Base-by-base conservation (phyloP, 1,140 invertebrate species). In the Penaeus indicus region DNA sequence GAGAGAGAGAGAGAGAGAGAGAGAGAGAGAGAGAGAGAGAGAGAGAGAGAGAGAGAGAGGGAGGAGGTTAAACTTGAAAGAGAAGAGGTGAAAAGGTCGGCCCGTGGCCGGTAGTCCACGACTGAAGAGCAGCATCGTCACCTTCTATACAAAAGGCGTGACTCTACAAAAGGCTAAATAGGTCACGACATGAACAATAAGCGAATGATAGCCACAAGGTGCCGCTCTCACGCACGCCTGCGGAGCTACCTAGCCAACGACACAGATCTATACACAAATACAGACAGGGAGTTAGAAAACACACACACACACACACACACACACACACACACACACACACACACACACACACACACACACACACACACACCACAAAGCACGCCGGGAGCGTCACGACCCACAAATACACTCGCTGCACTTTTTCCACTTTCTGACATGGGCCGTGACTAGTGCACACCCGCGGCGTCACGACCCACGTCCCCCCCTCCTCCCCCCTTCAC, bases 401-500 rank as follows among this genome's bases (percentile, higher is more conserved):
- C 63, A 84, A 67, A 84, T 64, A 84, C 62, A 84, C 82, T 47
- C 62, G 62, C 82, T 16, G 82, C 32, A 69, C 62, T 84, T 84
- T 84, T 84, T 84, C 63, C 64, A 69, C 82, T 84, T 67, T 84
- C 82, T 27, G 82, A 84, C 82, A 84, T 64, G 82, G 82, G 62
- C 82, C 82, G 82, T 84, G 82, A 84, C 82, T 64, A 84, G 82
- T 47, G 62, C 64, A 84, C 82, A 47, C 62, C 32, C 38, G 19
- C 64, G 18, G 62, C 64, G 82, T 84, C 82, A 84, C 82, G 82
- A 84, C 62, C 63, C 54, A 80, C 42, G 21, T 60, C 21, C 22
- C 13, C 47, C 78, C 13, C 61, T 38, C 22, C 60, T 54, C 16
- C 60, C 77, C 47, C 42, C 27, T 13, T 27, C 47, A 7, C n/a